Evolutionary conservation across 2,888 invertebrate species (phyloP), one percentile per base, ranked within the genome.

Genomic region (Phengaris alcon): DNA sequence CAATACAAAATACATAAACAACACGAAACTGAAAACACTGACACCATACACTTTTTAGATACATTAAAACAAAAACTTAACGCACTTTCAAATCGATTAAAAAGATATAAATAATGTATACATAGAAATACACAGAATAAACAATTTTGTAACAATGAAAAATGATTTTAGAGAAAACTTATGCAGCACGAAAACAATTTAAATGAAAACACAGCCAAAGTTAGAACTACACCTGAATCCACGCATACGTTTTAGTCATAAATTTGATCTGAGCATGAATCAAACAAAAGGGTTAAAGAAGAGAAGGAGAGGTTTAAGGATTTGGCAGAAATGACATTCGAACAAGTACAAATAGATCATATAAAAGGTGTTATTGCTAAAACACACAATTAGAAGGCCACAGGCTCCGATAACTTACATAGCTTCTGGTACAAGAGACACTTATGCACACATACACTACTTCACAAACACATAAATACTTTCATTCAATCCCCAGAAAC

Each of bases 331-430:
- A 64, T 64, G 64, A 22, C 3, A 35, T 64, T 64, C 13, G 64
- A 73, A 35, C 12, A 73, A 13, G n/a, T 73, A 9, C 13, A 15
- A 2, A 44, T 73, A 4, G 55, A 73, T 12, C 10, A 22, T 22
- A 48, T 73, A 54, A 52, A 35, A 7, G 10, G 7, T 35, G 48
- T 72, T 13, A 46, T 73, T n/a, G 44, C 6, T 55, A 55, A 57
- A 7, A 9, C 55, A 7, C 22, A 73, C 15, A 73, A 57, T 13
- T 73, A 46, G 73, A 73, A 55, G 51, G 44, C 73, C 1, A 55
- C 55, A 44, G 73, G 73, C 5, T 55, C 73, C 22, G 55, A 55
- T 22, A 57, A n/a, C 13, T 44, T 73, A 12, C 73, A 73, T 10
- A 57, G n/a, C 48, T 4, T 73, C 52, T 52, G 52, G 7, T 52